Conservation (phyloP, 2,888 invertebrate genomes). For the Magallana nippona region DNA sequence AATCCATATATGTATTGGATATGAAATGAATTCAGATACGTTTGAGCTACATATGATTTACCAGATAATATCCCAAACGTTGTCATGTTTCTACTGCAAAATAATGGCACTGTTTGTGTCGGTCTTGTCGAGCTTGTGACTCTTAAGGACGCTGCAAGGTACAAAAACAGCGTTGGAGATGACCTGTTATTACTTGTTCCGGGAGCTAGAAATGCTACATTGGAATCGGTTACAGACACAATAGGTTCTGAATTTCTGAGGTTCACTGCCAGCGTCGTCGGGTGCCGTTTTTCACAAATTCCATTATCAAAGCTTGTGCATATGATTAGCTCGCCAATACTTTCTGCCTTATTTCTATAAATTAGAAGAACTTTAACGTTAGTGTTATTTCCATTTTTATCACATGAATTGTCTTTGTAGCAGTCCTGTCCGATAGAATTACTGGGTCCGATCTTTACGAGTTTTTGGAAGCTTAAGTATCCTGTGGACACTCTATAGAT, state of each 20-base stretch:
- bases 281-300: slow-evolving; percentile 91
- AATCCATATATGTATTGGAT: slow-evolving; percentile 98
- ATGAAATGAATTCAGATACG: slow-evolving; percentile 93
- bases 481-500: slow-evolving; percentile 92
- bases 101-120: slow-evolving; percentile 89
- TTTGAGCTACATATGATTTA: slow-evolving; percentile 86
- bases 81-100: slow-evolving; percentile 93
- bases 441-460: slow-evolving; percentile 85
- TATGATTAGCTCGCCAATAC: slow-evolving; percentile 84
- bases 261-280: slow-evolving; percentile 87
- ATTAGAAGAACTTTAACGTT: slow-evolving; percentile 96
- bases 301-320: slow-evolving; percentile 96
- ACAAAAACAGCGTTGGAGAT: slow-evolving; percentile 84
- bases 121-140: slow-evolving; percentile 61
- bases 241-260: slow-evolving; percentile 89
- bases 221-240: slow-evolving; percentile 95
- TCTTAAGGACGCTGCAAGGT: slow-evolving; percentile 91
- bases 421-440: slow-evolving; percentile 89
- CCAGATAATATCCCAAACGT: slow-evolving; percentile 79
- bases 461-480: slow-evolving; percentile 89
- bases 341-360: slow-evolving; percentile 91
- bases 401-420: background rate
- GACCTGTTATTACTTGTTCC: slow-evolving; percentile 84
- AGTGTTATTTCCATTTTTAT: slow-evolving; percentile 85
- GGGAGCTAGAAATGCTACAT: slow-evolving; percentile 97